Base-by-base conservation (phyloP, 2,888 invertebrate species). In the Ischnus inquisitorius region DNA sequence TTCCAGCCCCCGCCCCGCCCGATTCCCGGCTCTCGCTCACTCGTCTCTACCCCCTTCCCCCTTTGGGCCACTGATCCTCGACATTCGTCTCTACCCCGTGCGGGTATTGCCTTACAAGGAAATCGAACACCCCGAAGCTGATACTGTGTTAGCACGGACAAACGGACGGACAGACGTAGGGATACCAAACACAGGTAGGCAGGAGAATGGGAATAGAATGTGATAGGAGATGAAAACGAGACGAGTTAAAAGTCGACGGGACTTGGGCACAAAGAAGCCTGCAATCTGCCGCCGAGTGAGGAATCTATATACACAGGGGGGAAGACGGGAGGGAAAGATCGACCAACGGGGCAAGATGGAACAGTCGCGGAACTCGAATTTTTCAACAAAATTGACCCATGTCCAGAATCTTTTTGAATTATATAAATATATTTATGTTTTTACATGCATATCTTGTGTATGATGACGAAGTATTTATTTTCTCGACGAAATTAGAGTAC, bases 241-340 rank as follows among this genome's bases (percentile, higher is more conserved):
- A 84, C 65, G 71, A 62, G 46, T 43, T 62, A 46, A 54, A 46
- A 68, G 51, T 64, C 48, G 75, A 5, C 16, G 43, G 74, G 64
- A 71, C 69, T 71, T 6, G 69, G 41, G n/a, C 43, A 48, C 34
- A 39, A 6, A 54, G 84, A 84, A 84, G 84, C 84, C 84, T 69
- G 48, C 78, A 75, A 81, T 74, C 64, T 78, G 69, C 67, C 25
- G 12, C 25, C 57, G 4, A 57, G 57, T 57, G 57, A 76, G 76
- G 22, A 16, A 19, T 10, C 54, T 54, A 16, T 54, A 22, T 22
- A 22, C 19, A 34, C 34, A 34, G 8, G 34, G 2, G 1, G n/a
- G n/a, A n/a, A n/a, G n/a, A 34, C 4, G 34, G 34, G 4, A 8
- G 34, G 34, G 34, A 6, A 34, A 34, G 8, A 34, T 34, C 5